A percentile compares a stretch with the other conserved stretches of the same genome.
phyloP scores from a whole-genome alignment of 2,113 vertebrate species.

The Sciurus niger region DNA sequence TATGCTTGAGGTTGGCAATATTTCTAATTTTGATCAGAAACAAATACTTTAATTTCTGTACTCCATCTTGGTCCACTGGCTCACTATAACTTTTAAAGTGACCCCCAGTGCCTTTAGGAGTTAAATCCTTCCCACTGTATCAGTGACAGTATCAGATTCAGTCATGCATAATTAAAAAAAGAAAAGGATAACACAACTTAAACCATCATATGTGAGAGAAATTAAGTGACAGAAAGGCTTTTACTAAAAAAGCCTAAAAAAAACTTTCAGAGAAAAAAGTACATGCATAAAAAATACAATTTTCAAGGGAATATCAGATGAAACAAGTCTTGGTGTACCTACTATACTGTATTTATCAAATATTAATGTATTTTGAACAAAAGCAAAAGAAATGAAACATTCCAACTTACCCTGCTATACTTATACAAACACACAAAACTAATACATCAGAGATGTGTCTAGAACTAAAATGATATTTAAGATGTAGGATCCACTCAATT shows the following conservation, averaged over 20 bases:
- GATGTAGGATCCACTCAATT: background rate
- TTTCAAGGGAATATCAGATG: background rate
- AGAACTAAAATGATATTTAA: background rate
- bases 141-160: background rate
- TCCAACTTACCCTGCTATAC: background rate
- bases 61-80: background rate
- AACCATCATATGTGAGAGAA: background rate
- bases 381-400: background rate
- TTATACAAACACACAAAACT: background rate
- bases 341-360: background rate
- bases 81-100: background rate
- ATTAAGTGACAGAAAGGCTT: background rate
- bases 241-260: background rate
- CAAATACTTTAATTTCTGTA: background rate
- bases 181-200: background rate
- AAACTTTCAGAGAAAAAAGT: slow-evolving; percentile 8
- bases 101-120: background rate
- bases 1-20: background rate
- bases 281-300: background rate
- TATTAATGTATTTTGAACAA: background rate
- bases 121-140: background rate
- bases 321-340: background rate
- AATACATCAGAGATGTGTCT: background rate
- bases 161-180: background rate
- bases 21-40: slow-evolving; percentile 54